Evolutionary conservation across 1,140 invertebrate genomes (phyloP).

Genomic region (Drosophila triauraria): DNA sequence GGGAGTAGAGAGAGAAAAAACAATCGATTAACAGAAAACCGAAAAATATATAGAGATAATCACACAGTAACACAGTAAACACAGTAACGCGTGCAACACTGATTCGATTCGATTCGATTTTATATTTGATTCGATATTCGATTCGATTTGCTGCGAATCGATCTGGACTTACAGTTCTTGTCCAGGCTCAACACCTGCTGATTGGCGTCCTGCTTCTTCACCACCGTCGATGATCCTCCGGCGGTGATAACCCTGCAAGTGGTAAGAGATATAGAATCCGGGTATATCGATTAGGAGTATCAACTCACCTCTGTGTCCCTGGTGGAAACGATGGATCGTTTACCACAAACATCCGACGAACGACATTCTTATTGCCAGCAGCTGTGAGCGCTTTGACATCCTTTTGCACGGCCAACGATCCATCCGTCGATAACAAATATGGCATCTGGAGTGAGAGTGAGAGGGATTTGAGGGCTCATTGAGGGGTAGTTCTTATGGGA

Average conservation of each 20-base stretch:
- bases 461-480: conserved; percentile 16
- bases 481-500: background rate
- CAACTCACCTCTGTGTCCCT: conserved; percentile 80
- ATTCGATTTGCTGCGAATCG: conserved; percentile 12
- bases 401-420: conserved; percentile 83
- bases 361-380: conserved; percentile 82
- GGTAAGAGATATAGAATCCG: conserved; percentile 9
- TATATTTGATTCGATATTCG: background rate
- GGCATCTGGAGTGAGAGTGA: conserved; percentile 74
- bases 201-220: conserved; percentile 80
- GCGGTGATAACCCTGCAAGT: conserved; percentile 79
- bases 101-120: conserved; percentile 46
- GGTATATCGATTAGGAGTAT: too few relatives aligned
- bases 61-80: conserved; percentile 48
- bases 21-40: conserved; percentile 74
- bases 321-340: conserved; percentile 82
- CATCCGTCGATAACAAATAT: conserved; percentile 84
- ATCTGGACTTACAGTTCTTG: conserved; percentile 83
- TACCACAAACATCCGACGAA: conserved; percentile 84
- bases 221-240: conserved; percentile 72
- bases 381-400: conserved; percentile 78
- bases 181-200: conserved; percentile 84
- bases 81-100: conserved; percentile 78
- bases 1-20: conserved; percentile 69
- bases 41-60: conserved; percentile 50